phyloP scores from a whole-genome alignment of 2,888 invertebrate genomes.

The Sminthurides aquaticus region DNA sequence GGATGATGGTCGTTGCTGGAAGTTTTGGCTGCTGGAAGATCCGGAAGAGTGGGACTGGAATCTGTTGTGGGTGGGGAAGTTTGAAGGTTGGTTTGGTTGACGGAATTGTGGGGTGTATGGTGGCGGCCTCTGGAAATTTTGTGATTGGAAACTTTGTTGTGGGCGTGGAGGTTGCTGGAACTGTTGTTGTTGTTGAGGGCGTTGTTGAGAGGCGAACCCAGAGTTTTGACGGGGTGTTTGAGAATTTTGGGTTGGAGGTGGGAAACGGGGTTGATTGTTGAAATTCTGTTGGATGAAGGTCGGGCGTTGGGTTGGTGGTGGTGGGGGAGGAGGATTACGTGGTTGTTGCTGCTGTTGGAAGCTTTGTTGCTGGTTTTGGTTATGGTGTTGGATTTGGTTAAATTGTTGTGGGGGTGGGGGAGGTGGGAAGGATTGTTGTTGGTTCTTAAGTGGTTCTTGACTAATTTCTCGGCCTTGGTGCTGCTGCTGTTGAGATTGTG shows the following conservation, averaged over 20 bases:
- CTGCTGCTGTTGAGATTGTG: constrained; percentile 6
- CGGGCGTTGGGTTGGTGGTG: background rate
- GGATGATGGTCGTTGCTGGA: constrained; percentile 11
- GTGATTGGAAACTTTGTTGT: background rate
- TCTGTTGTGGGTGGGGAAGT: background rate
- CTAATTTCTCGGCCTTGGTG: constrained; percentile 21
- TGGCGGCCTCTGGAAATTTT: background rate
- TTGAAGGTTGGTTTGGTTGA: background rate
- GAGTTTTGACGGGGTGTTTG: background rate
- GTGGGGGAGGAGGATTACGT: constrained; percentile 1
- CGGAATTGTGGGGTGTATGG: constrained; percentile 4
- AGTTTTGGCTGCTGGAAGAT: background rate
- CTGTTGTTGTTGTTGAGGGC: constrained; percentile 2
- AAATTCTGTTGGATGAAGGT: background rate
- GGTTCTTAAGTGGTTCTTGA: constrained; percentile 23
- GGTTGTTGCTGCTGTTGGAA: constrained; percentile 13
- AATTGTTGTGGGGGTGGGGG: background rate
- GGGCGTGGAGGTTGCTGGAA: background rate
- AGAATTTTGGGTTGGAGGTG: background rate
- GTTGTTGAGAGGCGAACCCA: constrained; percentile 9
- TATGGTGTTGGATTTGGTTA: background rate
- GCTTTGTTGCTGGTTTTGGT: background rate
- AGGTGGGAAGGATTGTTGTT: constrained; percentile 11
- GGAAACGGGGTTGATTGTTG: background rate
- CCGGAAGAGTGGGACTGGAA: background rate